These are phyloP conservation scores for Molothrus aeneus DNA, from an alignment of 2,797 vertebrate genomes.

Conservation along the genomic window DNA sequence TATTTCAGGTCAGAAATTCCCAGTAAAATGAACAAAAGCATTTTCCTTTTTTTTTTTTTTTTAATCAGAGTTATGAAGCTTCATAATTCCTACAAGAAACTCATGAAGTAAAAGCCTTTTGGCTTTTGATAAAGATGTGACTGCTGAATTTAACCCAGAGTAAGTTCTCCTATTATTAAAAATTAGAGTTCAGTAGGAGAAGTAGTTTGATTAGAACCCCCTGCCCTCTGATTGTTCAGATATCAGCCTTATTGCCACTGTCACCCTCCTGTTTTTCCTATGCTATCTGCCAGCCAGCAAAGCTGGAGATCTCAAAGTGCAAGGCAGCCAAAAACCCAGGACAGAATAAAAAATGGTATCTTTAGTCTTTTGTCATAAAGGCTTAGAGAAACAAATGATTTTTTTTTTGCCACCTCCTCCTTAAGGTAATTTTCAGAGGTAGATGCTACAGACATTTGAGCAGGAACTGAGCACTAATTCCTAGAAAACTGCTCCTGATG, in stretches of 20 bases:
- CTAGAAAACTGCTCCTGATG: background rate
- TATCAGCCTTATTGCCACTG: background rate
- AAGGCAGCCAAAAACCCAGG: background rate
- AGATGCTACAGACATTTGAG: background rate
- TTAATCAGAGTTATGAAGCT: background rate
- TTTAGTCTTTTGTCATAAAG: background rate
- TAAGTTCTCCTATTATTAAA: background rate
- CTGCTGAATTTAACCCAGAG: background rate
- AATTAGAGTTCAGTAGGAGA: background rate
- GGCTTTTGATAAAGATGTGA: background rate
- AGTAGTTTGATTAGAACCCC: background rate
- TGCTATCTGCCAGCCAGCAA: background rate
- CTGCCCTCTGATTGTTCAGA: background rate
- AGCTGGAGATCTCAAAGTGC: background rate
- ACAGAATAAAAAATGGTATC: background rate
- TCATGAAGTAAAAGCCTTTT: background rate
- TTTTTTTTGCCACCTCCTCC: background rate
- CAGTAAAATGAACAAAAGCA: background rate
- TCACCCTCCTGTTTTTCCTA: background rate
- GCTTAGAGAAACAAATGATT: background rate
- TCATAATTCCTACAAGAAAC: background rate
- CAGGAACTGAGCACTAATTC: background rate
- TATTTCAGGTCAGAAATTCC: background rate
- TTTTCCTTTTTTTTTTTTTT: background rate
- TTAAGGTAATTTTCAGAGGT: background rate